Evolutionary conservation across 2,888 invertebrate species (phyloP), one percentile per base, ranked within the genome.

Genomic region (Melieria picta): DNA sequence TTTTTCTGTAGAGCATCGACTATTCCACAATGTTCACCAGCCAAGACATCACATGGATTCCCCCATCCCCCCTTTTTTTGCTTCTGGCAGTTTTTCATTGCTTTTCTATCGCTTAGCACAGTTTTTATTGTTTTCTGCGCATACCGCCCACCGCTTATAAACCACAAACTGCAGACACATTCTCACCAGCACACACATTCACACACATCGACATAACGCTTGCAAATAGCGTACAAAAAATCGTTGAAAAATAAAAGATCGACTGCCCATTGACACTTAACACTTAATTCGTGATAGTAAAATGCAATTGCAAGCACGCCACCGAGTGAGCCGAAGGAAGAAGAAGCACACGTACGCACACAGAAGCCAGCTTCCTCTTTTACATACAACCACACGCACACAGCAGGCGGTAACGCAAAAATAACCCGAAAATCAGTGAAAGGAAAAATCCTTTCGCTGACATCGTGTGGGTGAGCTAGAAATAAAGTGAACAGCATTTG

Each of bases 221-320:
- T 30, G 30, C 30, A 57, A 47, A 57, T 4, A 46, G 16, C 47
- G 65, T 46, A 52, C 3, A 46, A 45, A 11, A 48, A 30, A 52
- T 13, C 47, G 47, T 13, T 10, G 4, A 61, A 30, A 60, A n/a
- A 10, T 4, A n/a, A 52, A 47, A 64, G 43, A 10, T 66, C 56
- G 62, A 42, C 13, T 69, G 56, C 72, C 60, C 72, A 69, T 45
- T 65, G 70, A 70, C 52, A 66, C 57, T 66, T 73, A 63, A 70
- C 65, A 67, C 57, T 70, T 69, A 58, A 66, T 66, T 16, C 72
- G 63, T 52, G 52, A 42, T 56, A 58, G 42, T 50, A 60, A 64
- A 64, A 63, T 65, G 43, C 50, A 64, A 42, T 62, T n/a, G 30
- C 47, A 64, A 48, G 58, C 46, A 45, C 65, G 56, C 62, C 48